Evolutionary conservation across 2,888 invertebrate genomes (phyloP), one percentile per base, ranked within the genome.

Genomic region (Mesorhabditis sp.): DNA sequence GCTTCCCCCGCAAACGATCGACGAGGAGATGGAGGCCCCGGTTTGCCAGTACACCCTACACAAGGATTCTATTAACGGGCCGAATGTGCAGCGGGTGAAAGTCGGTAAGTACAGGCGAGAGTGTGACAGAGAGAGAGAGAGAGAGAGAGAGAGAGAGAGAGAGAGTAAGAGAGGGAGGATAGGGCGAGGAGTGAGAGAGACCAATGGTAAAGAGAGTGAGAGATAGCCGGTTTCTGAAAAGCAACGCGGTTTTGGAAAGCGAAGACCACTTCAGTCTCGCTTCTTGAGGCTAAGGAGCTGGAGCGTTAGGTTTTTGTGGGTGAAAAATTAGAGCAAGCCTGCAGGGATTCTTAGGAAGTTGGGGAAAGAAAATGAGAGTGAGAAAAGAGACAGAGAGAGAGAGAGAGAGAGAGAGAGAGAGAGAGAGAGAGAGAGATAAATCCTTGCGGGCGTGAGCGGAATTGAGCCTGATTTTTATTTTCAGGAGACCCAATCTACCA

Each of bases 401-500:
- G 28, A 28, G 28, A 28, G 28, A 28, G 28, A 28, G 2, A 28
- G 28, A 28, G 28, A 28, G 28, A 28, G 28, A 28, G 28, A 28
- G 28, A 28, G 28, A 28, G 28, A 1, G 28, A 28, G 28, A 28
- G 28, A 28, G 28, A 28, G 28, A 28, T 28, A 28, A 28, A 28
- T 28, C 28, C 28, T 28, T 28, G 28, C 28, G 28, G 28, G 28
- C 28, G n/a, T n/a, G n/a, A n/a, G n/a, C n/a, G n/a, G 28, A 28
- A 28, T 2, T 28, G 28, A 28, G 28, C 28, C 28, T 28, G 28
- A 28, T 1, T 28, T 28, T 28, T 28, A n/a, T n/a, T 50, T 50
- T 80, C 10, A 80, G 58, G 84, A 15, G 84, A 84, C 65, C 72
- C 76, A n/a, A 74, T 84, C 28, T 84, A 80, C 72, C 84, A 84